Base-by-base conservation (phyloP, 1,140 invertebrate genomes). In the Ceratoteleas bidentatus region DNA sequence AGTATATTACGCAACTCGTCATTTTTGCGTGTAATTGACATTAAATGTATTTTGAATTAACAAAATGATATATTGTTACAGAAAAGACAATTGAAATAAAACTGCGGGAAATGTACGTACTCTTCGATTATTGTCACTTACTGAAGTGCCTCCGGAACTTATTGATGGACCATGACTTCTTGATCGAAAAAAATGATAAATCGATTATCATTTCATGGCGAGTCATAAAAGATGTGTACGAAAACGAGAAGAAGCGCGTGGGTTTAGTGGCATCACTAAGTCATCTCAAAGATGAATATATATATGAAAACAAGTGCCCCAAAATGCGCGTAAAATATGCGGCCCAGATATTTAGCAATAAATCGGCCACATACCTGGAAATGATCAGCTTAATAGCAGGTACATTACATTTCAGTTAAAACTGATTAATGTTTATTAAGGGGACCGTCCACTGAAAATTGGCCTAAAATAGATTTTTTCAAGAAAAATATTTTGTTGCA, bases 271-370 rank as follows among this genome's bases (percentile, higher is more conserved):
- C 24, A 9, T 6, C 62, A 33, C 32, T 54, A 8, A 54, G 9
- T 13, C 50, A 53, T 14, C 24, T 66, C 11, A 66, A 53, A 45
- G 62, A 66, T 43, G 62, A 66, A 33, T 36, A 66, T 36, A 33
- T 66, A 2, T 66, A 66, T 36, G 34, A 54, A 33, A n/a, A 54
- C 2, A 54, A 43, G 40, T 52, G 45, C 14, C 50, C 49, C 3
- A 66, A 66, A 56, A 66, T 66, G 62, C 0, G 50, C 40, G 62
- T 66, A 0, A 53, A 66, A 53, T 54, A 40, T 43, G 50, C 62
- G 6, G 52, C 62, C 0, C 9, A 66, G 54, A 24, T 66, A 3
- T 66, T 66, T 33, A 66, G 62, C 13, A 54, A 54, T 45, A 66
- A 66, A 54, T 54, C 62, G 8, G 49, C 36, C 33, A 13, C 0